Percentiles rank a stretch among this genome's conserved stretches.
phyloP scores from a whole-genome alignment of 2,888 invertebrate genomes.

The Plusia festucae region DNA sequence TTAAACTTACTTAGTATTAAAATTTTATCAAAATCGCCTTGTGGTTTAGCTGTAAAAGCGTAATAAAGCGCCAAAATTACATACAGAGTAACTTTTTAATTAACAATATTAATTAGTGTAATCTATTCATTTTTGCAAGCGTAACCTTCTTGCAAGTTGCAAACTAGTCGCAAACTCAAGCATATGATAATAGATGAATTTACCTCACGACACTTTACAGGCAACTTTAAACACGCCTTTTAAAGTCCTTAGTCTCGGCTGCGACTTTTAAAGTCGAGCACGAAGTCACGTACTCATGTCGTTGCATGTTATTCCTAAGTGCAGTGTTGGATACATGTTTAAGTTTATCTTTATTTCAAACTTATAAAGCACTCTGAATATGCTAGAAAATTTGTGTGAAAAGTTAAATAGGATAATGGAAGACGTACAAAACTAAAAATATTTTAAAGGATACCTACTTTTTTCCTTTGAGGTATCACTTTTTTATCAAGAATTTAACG shows the following conservation, averaged over 20 bases:
- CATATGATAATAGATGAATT: slow-evolving; percentile 2
- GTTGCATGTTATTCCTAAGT: slow-evolving; percentile 12
- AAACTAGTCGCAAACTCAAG: slow-evolving; percentile 6
- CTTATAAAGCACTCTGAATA: not conserved
- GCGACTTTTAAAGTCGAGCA: slow-evolving; percentile 18
- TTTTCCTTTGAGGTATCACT: not conserved
- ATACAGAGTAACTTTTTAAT: not conserved
- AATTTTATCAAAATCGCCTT: no score
- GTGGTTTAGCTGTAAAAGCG: no score
- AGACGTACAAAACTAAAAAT: not conserved
- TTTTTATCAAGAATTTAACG: not conserved
- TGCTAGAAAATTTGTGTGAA: not conserved
- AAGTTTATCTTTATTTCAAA: not conserved
- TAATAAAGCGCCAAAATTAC: no score
- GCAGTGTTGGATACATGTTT: not conserved
- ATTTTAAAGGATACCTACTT: not conserved
- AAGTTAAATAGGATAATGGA: not conserved
- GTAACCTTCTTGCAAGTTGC: not conserved
- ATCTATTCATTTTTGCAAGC: no score
- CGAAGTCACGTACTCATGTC: not conserved
- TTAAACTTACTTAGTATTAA: no score
- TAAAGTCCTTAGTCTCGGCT: slow-evolving; percentile 15
- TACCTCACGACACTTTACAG: slow-evolving; percentile 8
- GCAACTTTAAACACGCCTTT: slow-evolving; percentile 26
- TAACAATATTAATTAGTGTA: no score